Conservation (phyloP, 2,888 invertebrate genomes). For the Cephus pulcher region DNA sequence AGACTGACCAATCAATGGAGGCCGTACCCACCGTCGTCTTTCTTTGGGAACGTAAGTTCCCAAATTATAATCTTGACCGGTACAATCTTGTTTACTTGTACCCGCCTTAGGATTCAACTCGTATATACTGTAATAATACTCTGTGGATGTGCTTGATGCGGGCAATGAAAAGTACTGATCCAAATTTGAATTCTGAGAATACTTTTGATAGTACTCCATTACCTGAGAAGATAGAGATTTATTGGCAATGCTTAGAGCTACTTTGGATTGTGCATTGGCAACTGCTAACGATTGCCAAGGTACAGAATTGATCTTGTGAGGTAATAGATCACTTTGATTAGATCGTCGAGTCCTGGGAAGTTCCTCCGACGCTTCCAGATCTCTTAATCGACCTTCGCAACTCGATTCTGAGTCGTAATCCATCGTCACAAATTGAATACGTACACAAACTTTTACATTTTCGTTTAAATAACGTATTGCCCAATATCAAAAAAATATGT, state of each 20-base stretch:
- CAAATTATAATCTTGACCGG: conserved; percentile 44
- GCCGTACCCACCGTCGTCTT: conserved; percentile 61
- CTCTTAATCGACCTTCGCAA: conserved; percentile 46
- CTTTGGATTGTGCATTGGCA: conserved; percentile 16
- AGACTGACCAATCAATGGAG: conserved; percentile 62
- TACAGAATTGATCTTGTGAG: conserved; percentile 16
- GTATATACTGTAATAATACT: conserved; percentile 49
- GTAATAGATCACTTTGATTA: neutral
- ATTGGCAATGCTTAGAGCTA: conserved; percentile 27
- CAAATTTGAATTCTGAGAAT: conserved; percentile 75
- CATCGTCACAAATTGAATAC: conserved; percentile 36
- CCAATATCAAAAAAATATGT: neutral
- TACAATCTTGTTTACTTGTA: conserved; percentile 38
- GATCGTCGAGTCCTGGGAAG: neutral
- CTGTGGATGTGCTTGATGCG: conserved; percentile 34
- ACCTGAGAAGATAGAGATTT: conserved; percentile 56
- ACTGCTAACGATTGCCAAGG: conserved; percentile 30
- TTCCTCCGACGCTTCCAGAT: conserved; percentile 39
- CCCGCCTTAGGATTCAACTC: conserved; percentile 40
- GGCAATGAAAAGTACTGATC: conserved; percentile 74
- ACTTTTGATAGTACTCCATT: conserved; percentile 77
- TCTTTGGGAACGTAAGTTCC: conserved; percentile 51
- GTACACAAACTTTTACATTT: conserved; percentile 5
- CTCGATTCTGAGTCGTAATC: conserved; percentile 59
- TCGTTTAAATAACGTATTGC: neutral